Percentiles rank a stretch among this genome's conserved stretches.
These are phyloP conservation scores for Xanthorhoe spadicearia DNA, from an alignment of 2,888 invertebrate genomes.

Conservation along the genomic window DNA sequence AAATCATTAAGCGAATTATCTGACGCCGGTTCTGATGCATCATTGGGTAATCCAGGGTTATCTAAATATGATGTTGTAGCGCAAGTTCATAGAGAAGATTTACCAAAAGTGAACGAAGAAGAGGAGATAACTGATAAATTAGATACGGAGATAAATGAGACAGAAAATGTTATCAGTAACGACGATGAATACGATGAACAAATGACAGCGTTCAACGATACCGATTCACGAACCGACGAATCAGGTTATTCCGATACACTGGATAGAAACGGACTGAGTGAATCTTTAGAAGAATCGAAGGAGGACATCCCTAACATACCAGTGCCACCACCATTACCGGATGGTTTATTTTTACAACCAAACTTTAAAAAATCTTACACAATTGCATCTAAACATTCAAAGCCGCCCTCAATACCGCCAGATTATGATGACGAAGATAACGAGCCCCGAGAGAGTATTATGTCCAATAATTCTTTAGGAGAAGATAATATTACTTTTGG, in stretches of 20 bases:
- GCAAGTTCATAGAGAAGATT: conserved; percentile 84
- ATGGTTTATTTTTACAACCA: conserved; percentile 58
- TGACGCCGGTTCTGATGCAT: conserved; percentile 77
- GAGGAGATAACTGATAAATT: conserved; percentile 65
- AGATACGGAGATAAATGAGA: conserved; percentile 66
- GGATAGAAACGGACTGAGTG: conserved; percentile 64
- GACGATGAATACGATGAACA: conserved; percentile 60
- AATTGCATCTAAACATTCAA: conserved; percentile 52
- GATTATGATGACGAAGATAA: conserved; percentile 48
- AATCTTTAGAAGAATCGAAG: conserved; percentile 56
- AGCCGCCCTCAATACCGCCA: conserved; percentile 31
- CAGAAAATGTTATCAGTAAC: conserved; percentile 43
- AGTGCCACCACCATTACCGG: conserved; percentile 74
- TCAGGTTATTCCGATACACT: conserved; percentile 80
- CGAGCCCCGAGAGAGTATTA: conserved; percentile 60
- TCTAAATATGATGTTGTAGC: conserved; percentile 85
- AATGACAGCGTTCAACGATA: conserved; percentile 70
- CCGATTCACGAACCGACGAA: conserved; percentile 78
- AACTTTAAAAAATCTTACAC: conserved; percentile 58
- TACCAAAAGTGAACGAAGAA: conserved; percentile 72
- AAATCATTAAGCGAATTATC: conserved; percentile 75
- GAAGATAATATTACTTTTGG: conserved; percentile 67
- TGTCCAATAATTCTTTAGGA: conserved; percentile 61
- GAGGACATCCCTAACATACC: conserved; percentile 66
- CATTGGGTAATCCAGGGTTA: conserved; percentile 72